Evolutionary conservation across 2,888 invertebrate species (phyloP).

Genomic region (Ormyrus rosae): DNA sequence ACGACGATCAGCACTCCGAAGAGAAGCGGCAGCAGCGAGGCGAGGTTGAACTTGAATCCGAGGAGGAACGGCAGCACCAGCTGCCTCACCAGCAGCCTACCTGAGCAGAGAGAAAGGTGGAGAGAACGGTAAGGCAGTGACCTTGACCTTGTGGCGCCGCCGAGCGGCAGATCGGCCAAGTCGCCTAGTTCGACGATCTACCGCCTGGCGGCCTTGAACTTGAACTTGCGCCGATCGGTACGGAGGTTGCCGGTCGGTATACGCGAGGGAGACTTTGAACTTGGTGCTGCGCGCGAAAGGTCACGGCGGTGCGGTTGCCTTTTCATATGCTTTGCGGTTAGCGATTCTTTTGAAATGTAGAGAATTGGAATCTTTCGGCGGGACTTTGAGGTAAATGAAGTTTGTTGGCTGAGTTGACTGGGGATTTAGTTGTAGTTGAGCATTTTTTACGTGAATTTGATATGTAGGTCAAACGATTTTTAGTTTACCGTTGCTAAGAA

Average conservation of each 20-base stretch:
- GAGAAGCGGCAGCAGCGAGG: conserved; percentile 84
- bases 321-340: too few species aligned
- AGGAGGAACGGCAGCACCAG: conserved; percentile 87
- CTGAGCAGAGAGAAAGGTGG: conserved; percentile 77
- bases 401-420: too few species aligned
- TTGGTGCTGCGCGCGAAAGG: too few species aligned
- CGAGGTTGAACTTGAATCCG: conserved; percentile 88
- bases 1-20: conserved; percentile 84
- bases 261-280: too few species aligned
- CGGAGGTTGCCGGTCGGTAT: too few species aligned
- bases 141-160: conserved; percentile 30
- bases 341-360: too few species aligned
- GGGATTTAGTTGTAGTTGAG: too few species aligned
- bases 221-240: conserved; percentile 48
- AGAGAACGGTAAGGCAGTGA: conserved; percentile 29
- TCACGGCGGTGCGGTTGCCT: too few species aligned
- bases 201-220: conserved; percentile 43
- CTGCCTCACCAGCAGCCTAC: conserved; percentile 83
- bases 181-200: not conserved
- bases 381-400: too few species aligned
- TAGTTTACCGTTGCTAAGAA: not conserved
- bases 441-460: too few species aligned
- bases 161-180: conserved; percentile 9
- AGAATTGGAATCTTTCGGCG: too few species aligned
- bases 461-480: conserved; percentile 1